Percentiles rank a stretch among this genome's conserved stretches.
Evolutionary conservation across 2,113 vertebrate species (phyloP).

Genomic region (Lucifuga dentata): DNA sequence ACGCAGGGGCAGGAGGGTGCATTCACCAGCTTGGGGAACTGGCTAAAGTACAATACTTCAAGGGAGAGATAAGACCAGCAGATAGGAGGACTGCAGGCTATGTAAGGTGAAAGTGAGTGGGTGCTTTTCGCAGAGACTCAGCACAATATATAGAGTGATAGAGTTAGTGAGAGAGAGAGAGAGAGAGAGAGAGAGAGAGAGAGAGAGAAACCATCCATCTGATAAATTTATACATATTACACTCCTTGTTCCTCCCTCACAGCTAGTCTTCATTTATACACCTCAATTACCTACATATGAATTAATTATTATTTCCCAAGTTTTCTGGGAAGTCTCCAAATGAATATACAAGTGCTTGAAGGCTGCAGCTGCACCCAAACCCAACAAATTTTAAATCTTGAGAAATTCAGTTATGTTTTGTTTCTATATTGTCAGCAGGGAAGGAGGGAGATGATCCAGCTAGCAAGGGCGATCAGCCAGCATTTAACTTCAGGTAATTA

Average conservation of each 20-base stretch:
- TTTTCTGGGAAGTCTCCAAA: background rate
- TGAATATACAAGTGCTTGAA: too few species aligned
- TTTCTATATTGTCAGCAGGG: too few species aligned
- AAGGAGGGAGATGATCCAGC: too few species aligned
- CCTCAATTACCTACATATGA: background rate
- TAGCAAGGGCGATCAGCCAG: too few species aligned
- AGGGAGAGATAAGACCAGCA: constrained; percentile 44
- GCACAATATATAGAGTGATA: constrained; percentile 35
- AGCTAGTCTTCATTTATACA: background rate
- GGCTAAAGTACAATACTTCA: constrained; percentile 31
- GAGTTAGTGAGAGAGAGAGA: constrained; percentile 14
- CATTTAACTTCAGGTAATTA: too few species aligned
- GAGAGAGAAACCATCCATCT: constrained; percentile 6
- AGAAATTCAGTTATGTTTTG: too few species aligned
- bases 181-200: constrained; percentile 12
- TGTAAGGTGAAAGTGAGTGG: constrained; percentile 52
- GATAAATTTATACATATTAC: constrained; percentile 11
- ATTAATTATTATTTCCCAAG: constrained; percentile 15
- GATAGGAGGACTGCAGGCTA: constrained; percentile 41
- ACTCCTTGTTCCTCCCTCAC: too few species aligned
- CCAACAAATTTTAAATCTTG: constrained; percentile 11
- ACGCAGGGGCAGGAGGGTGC: constrained; percentile 15
- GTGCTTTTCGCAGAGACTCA: constrained; percentile 41
- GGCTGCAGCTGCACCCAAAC: too few species aligned
- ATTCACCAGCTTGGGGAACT: constrained; percentile 19